Evolutionary conservation across 1,140 invertebrate genomes (phyloP).

Genomic region (Heliothis virescens): DNA sequence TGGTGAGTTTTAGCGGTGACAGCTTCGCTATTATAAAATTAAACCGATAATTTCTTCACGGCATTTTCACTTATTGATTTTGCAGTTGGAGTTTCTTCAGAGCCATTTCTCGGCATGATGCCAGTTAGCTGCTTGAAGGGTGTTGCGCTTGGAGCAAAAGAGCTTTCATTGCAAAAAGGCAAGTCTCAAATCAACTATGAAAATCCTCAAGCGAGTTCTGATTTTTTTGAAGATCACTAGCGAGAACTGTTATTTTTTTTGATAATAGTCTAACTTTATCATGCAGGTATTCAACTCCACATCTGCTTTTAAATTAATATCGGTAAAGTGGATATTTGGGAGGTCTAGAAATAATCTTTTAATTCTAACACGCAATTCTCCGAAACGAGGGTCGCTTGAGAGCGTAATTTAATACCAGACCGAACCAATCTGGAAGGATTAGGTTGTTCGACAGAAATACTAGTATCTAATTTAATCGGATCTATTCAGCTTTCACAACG

Average conservation of each 20-base stretch:
- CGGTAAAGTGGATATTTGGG: too few relatives aligned
- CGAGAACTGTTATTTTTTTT: too few relatives aligned
- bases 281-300: too few relatives aligned
- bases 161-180: background rate
- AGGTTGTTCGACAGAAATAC: background rate
- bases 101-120: slow-evolving; percentile 4
- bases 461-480: background rate
- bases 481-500: background rate
- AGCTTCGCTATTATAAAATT: slow-evolving; percentile 13
- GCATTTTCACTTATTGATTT: slow-evolving; percentile 24
- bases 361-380: too few relatives aligned
- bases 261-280: too few relatives aligned
- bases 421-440: background rate
- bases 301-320: too few relatives aligned
- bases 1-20: slow-evolving; percentile 41
- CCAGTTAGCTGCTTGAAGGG: background rate
- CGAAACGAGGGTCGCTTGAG: background rate
- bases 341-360: too few relatives aligned
- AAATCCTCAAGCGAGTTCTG: too few relatives aligned
- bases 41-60: background rate
- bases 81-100: background rate
- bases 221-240: too few relatives aligned
- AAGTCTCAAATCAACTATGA: too few relatives aligned
- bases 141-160: slow-evolving; percentile 5
- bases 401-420: background rate